Conservation (phyloP, 2,888 invertebrate species). For the Tetrapedia diversipes region DNA sequence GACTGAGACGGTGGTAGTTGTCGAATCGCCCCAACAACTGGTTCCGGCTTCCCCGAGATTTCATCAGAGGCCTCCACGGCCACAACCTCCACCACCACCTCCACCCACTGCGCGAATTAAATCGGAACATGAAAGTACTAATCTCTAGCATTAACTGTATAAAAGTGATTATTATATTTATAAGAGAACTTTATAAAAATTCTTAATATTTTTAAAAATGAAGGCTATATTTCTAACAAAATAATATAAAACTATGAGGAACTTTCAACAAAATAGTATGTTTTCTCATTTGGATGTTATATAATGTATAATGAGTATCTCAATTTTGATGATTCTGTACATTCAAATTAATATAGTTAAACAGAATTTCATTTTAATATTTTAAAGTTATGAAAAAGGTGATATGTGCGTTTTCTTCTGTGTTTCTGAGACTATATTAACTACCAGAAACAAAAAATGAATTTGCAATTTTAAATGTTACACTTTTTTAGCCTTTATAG, state of each 20-base stretch:
- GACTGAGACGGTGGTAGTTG: conserved; percentile 75
- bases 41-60: conserved; percentile 79
- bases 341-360: not conserved
- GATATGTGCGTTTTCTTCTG: not conserved
- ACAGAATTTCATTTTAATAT: conserved; percentile 9
- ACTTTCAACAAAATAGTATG: conserved; percentile 11
- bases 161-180: conserved; percentile 42
- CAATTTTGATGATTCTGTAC: not conserved
- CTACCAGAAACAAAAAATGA: not conserved
- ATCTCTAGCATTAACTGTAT: conserved; percentile 71
- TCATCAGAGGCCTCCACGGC: conserved; percentile 79
- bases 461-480: conserved; percentile 32
- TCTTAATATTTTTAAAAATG: conserved; percentile 26
- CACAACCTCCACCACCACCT: conserved; percentile 81
- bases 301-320: not conserved
- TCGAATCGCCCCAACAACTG: conserved; percentile 75
- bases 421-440: conserved; percentile 3
- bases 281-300: conserved; percentile 11
- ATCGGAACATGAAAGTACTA: conserved; percentile 80
- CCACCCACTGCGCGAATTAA: conserved; percentile 76
- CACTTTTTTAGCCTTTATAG: conserved; percentile 29
- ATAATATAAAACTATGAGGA: conserved; percentile 22
- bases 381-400: not conserved
- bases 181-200: conserved; percentile 42
- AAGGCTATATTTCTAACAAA: conserved; percentile 46